These are phyloP conservation scores for Holothuria glaberrima DNA, from an alignment of 35 echinoderm and acorn worm genomes.

Conservation along the genomic window DNA sequence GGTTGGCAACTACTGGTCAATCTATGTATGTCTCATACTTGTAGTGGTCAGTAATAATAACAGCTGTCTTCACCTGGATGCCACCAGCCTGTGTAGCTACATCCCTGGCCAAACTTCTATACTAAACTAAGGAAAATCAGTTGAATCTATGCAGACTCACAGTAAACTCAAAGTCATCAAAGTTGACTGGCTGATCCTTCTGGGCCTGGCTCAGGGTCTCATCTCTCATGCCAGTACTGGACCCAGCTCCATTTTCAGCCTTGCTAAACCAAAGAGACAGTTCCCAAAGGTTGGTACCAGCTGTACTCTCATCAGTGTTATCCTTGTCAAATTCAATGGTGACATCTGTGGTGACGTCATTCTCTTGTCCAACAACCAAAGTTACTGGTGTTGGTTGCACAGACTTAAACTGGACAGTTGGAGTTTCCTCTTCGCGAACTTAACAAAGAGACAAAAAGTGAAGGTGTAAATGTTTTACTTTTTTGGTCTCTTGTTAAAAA, in stretches of 20 bases:
- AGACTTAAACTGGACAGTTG: constrained; percentile 9
- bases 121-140: too few relatives aligned
- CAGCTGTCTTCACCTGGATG: too few relatives aligned
- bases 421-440: constrained; percentile 28
- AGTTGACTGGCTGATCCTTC: constrained; percentile 43
- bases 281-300: constrained; percentile 40
- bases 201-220: constrained; percentile 46
- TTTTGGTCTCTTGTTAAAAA: too few relatives aligned
- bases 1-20: too few relatives aligned
- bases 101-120: too few relatives aligned
- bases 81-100: too few relatives aligned
- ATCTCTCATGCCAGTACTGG: constrained; percentile 5
- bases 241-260: not conserved
- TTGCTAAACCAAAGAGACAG: constrained; percentile 38
- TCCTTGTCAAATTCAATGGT: constrained; percentile 36
- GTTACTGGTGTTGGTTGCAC: constrained; percentile 38
- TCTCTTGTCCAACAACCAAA: constrained; percentile 36
- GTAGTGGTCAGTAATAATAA: too few relatives aligned
- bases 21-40: too few relatives aligned
- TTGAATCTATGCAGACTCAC: not conserved
- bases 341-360: constrained; percentile 43
- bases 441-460: not conserved
- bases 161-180: constrained; percentile 51
- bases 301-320: constrained; percentile 12
- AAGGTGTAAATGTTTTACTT: too few relatives aligned